phyloP scores from a whole-genome alignment of 2,113 vertebrate species.

The Salminus brasiliensis region DNA sequence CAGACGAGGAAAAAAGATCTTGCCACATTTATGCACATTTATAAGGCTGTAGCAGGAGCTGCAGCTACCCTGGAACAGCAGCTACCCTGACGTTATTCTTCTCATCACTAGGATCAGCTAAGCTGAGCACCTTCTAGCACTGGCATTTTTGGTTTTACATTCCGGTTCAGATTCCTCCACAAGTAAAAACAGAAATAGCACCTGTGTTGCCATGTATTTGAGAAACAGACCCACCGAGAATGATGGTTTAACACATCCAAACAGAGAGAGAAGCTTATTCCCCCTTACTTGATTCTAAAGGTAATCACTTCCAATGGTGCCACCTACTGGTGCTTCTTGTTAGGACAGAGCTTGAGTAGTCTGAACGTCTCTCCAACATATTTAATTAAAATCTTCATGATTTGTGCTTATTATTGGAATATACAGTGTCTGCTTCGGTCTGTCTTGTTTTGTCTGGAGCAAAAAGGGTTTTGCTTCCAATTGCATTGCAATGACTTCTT shows the following conservation, averaged over 20 bases:
- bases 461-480: not conserved
- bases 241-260: not conserved
- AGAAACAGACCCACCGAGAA: not conserved
- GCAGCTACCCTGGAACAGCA: not conserved
- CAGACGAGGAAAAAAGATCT: not conserved
- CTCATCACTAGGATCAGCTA: not conserved
- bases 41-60: not conserved
- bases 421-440: not conserved
- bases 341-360: not conserved
- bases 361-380: not conserved
- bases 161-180: not conserved
- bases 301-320: not conserved
- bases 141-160: not conserved
- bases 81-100: not conserved
- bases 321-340: conserved; percentile 9
- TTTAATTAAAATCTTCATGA: not conserved
- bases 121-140: not conserved
- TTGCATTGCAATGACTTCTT: not conserved
- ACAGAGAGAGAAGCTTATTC: not conserved
- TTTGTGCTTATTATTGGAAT: not conserved
- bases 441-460: not conserved
- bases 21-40: not conserved
- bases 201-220: not conserved
- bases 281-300: not conserved
- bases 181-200: not conserved